Conservation (phyloP, 2,888 invertebrate species). For the Scaptomyza polygonia region DNA sequence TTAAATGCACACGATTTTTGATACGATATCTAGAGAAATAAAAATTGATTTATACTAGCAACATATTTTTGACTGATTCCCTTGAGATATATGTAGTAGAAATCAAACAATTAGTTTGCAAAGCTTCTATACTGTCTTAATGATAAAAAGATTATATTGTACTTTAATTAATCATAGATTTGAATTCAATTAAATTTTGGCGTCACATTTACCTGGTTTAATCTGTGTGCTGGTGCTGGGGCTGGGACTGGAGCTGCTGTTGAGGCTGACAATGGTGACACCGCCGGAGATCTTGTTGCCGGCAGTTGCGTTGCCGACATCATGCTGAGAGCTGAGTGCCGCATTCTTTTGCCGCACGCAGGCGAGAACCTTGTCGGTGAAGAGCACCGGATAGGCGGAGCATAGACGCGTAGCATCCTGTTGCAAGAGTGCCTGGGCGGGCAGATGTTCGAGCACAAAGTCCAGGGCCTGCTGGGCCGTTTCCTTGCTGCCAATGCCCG, state of each 20-base stretch:
- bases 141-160: background rate
- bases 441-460: slow-evolving; percentile 91
- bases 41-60: background rate
- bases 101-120: background rate
- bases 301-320: slow-evolving; percentile 86
- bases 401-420: slow-evolving; percentile 92
- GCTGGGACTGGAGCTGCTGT: slow-evolving; percentile 85
- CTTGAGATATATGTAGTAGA: too few relatives aligned
- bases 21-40: background rate
- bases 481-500: slow-evolving; percentile 90
- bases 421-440: slow-evolving; percentile 90
- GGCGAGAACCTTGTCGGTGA: slow-evolving; percentile 91
- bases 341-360: slow-evolving; percentile 89
- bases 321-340: slow-evolving; percentile 84
- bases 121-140: background rate
- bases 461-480: slow-evolving; percentile 92
- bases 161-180: too few relatives aligned
- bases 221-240: slow-evolving; percentile 66
- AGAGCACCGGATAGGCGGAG: slow-evolving; percentile 91
- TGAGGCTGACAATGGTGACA: slow-evolving; percentile 92
- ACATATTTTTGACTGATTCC: background rate
- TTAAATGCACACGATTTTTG: background rate
- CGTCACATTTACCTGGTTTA: slow-evolving; percentile 72
- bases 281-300: slow-evolving; percentile 90
- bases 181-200: too few relatives aligned